A percentile compares a stretch with the other conserved stretches of the same genome.
phyloP scores from a whole-genome alignment of 1,140 invertebrate species.

The Zophobas atratus region DNA sequence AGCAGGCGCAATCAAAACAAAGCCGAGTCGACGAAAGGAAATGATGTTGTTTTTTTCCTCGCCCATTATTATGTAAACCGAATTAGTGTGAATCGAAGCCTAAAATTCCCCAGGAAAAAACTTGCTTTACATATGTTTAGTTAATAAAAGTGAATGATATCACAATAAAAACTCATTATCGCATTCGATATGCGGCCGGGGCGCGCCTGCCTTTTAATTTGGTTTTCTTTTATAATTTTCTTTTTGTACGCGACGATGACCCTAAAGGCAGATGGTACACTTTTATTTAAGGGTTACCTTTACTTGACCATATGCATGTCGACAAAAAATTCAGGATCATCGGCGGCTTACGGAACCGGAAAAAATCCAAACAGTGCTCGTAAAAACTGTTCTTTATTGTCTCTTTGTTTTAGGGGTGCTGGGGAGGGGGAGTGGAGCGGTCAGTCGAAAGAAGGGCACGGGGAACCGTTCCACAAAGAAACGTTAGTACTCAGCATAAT shows the following conservation, averaged over 20 bases:
- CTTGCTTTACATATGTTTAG: slow-evolving; percentile 50
- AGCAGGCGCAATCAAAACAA: slow-evolving; percentile 5
- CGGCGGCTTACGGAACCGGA: neutral
- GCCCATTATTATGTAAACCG: neutral
- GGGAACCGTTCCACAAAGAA: no score
- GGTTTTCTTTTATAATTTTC: slow-evolving; percentile 31
- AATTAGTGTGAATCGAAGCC: slow-evolving; percentile 38
- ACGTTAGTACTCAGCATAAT: no score
- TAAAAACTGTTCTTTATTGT: neutral
- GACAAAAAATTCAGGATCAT: neutral
- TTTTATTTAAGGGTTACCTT: slow-evolving; percentile 51
- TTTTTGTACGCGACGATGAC: slow-evolving; percentile 43
- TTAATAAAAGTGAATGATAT: slow-evolving; percentile 54
- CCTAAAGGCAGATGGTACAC: slow-evolving; percentile 49
- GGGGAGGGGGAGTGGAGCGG: no score
- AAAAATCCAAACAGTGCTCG: neutral
- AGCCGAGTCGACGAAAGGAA: neutral
- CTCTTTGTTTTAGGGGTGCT: no score
- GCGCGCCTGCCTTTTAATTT: slow-evolving; percentile 48
- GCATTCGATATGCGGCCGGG: slow-evolving; percentile 52
- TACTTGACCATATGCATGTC: slow-evolving; percentile 52
- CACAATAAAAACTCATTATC: slow-evolving; percentile 55
- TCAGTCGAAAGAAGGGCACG: no score
- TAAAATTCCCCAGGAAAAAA: slow-evolving; percentile 21
- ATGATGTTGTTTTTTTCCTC: slow-evolving; percentile 1